Evolutionary conservation across 2,888 invertebrate species (phyloP).

Genomic region (Amiota mariae): DNA sequence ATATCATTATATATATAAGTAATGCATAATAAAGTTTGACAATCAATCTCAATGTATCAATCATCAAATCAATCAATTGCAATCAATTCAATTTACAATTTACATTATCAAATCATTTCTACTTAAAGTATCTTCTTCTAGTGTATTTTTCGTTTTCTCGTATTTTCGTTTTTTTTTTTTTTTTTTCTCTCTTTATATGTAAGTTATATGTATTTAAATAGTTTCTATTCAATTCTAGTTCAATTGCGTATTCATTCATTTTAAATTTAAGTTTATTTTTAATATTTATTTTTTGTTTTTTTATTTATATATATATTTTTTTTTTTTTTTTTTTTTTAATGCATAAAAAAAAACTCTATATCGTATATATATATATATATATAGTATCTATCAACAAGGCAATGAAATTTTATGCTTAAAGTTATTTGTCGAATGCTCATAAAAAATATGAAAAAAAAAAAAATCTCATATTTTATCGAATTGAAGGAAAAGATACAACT

Average conservation of each 20-base stretch:
- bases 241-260: no score
- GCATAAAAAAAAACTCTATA: background rate
- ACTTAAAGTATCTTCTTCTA: slow-evolving; percentile 10
- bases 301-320: no score
- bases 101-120: slow-evolving; percentile 15
- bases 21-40: no score
- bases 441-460: background rate
- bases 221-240: no score
- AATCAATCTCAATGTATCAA: slow-evolving; percentile 14
- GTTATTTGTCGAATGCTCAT: background rate
- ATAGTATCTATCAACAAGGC: slow-evolving; percentile 46
- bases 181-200: background rate
- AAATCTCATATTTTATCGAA: no score
- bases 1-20: slow-evolving; percentile 25
- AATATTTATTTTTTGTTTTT: background rate
- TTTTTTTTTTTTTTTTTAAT: background rate
- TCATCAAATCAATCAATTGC: background rate
- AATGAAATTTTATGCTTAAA: slow-evolving; percentile 41
- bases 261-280: background rate
- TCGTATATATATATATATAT: no score
- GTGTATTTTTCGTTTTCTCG: no score
- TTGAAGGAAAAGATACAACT: no score
- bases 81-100: slow-evolving; percentile 34
- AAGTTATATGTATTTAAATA: no score
- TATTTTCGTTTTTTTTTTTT: background rate